A percentile compares a stretch with the other conserved stretches of the same genome.
These are phyloP conservation scores for Styela clava DNA, from an alignment of 23 tunicate genomes.

Conservation along the genomic window DNA sequence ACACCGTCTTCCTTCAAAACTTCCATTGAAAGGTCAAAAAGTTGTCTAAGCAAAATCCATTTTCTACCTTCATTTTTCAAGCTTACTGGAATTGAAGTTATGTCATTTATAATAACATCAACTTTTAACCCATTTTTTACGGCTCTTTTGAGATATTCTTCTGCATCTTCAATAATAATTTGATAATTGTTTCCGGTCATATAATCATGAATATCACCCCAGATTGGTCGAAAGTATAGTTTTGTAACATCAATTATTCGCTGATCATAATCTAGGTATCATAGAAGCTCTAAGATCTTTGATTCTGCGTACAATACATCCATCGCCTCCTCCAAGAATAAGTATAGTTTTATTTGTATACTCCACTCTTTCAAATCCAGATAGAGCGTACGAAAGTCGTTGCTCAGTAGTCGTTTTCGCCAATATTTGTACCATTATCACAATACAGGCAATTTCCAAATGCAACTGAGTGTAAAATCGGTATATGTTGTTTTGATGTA, in stretches of 20 bases:
- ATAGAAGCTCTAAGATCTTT: conserved; percentile 36
- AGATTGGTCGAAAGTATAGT: conserved; percentile 49
- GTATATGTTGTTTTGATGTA: conserved; percentile 52
- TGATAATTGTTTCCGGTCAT: conserved; percentile 50
- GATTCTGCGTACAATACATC: conserved; percentile 63
- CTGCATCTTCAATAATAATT: conserved; percentile 70
- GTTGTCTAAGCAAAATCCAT: conserved; percentile 62
- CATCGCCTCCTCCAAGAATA: conserved; percentile 92
- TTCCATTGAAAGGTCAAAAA: conserved; percentile 37
- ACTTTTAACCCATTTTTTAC: conserved; percentile 39
- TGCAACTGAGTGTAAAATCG: conserved; percentile 46
- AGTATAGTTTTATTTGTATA: conserved; percentile 59
- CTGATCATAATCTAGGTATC: conserved; percentile 77
- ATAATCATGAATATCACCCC: conserved; percentile 66
- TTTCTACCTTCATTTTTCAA: conserved; percentile 22
- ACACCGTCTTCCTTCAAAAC: conserved; percentile 51
- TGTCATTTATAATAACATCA: conserved; percentile 66
- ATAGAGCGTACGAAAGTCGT: conserved; percentile 26
- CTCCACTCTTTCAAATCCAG: conserved; percentile 49
- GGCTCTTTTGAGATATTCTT: conserved; percentile 30
- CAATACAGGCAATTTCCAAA: conserved; percentile 61
- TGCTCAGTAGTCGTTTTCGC: not conserved
- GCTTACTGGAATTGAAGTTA: conserved; percentile 78
- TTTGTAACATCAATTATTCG: conserved; percentile 58
- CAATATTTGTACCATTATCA: conserved; percentile 53